phyloP scores from a whole-genome alignment of 1,140 invertebrate genomes.

The Papilio polytes region DNA sequence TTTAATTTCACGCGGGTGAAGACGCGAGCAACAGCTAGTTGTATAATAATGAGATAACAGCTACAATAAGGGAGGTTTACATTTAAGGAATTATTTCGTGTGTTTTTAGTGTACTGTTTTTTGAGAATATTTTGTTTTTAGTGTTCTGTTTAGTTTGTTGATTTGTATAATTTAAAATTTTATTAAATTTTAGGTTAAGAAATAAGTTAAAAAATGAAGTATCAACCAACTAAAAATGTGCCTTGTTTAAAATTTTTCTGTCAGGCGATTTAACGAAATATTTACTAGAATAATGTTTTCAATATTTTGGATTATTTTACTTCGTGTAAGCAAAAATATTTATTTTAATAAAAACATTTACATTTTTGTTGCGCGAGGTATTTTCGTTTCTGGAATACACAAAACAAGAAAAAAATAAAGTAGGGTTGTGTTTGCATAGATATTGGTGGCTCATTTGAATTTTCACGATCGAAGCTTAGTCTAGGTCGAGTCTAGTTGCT shows the following conservation, averaged over 20 bases:
- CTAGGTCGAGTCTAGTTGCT: slow-evolving; percentile 7
- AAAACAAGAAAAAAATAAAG: slow-evolving; percentile 21
- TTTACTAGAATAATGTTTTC: not conserved
- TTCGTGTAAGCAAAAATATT: not conserved
- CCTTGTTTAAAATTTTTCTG: too few species aligned
- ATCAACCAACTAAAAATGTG: too few species aligned
- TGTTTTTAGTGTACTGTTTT: too few species aligned
- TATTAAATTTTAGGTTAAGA: too few species aligned
- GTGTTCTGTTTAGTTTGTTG: not conserved
- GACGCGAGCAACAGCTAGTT: too few species aligned
- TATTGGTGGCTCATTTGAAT: slow-evolving; percentile 16
- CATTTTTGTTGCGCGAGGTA: slow-evolving; percentile 4
- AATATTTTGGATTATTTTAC: not conserved
- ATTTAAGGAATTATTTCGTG: too few species aligned
- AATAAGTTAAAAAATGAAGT: too few species aligned
- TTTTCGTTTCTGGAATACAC: not conserved
- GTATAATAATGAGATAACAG: too few species aligned
- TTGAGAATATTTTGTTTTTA: too few species aligned
- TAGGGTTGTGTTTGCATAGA: slow-evolving; percentile 20
- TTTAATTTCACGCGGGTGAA: too few species aligned
- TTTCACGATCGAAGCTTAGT: slow-evolving; percentile 19
- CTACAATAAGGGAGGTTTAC: too few species aligned
- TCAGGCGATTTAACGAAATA: not conserved
- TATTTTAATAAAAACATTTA: slow-evolving; percentile 11
- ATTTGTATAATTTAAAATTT: too few species aligned